phyloP scores from a whole-genome alignment of 2,113 vertebrate species.

The Gila orcuttii region DNA sequence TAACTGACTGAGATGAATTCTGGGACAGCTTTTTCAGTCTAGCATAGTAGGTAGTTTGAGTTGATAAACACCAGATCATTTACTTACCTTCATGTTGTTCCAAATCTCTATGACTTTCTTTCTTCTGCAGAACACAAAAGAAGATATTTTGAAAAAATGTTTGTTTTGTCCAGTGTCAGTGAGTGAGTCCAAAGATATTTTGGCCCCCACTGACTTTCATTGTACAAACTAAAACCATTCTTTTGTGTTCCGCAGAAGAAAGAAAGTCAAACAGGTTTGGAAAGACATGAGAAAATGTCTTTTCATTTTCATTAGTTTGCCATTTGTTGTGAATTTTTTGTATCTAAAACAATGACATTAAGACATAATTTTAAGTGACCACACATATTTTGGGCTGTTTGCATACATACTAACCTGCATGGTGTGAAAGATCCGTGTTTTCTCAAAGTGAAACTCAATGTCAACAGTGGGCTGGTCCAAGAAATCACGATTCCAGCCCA shows the following conservation, averaged over 20 bases:
- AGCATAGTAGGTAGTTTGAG: neutral
- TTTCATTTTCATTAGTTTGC: neutral
- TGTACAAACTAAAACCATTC: neutral
- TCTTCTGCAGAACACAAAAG: slow-evolving; percentile 16
- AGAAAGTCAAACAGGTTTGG: neutral
- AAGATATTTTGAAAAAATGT: neutral
- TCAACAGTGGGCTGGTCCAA: slow-evolving; percentile 80
- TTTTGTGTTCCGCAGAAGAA: neutral
- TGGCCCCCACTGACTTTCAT: neutral
- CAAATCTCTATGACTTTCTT: slow-evolving; percentile 13
- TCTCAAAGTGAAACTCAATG: slow-evolving; percentile 91
- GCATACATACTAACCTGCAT: slow-evolving; percentile 83
- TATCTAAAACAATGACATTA: neutral
- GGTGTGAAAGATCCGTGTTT: slow-evolving; percentile 79
- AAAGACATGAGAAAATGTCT: neutral
- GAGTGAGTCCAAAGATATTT: neutral
- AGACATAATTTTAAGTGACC: neutral
- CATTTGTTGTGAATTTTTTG: neutral
- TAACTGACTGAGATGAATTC: slow-evolving; percentile 7
- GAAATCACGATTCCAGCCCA: slow-evolving; percentile 85
- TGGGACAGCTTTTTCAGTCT: neutral
- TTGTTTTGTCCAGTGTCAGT: neutral
- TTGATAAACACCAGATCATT: neutral
- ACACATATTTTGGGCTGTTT: neutral
- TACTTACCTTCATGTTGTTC: neutral